phyloP scores from a whole-genome alignment of 1,140 invertebrate genomes.

The Sinonovacula constricta region DNA sequence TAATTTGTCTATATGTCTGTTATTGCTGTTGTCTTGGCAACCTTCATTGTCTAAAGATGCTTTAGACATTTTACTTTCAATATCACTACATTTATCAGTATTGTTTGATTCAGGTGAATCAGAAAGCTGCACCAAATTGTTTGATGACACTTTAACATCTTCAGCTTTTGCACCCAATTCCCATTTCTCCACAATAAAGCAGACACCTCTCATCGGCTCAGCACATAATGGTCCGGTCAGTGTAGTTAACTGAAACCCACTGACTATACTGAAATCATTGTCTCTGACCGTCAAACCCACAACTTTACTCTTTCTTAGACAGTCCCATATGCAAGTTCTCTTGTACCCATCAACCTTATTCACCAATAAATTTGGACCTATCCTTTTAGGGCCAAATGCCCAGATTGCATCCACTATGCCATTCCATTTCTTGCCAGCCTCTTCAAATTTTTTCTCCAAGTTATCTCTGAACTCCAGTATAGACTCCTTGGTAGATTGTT shows the following conservation, averaged over 20 bases:
- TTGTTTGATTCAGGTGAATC: too few species aligned
- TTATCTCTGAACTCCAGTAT: slow-evolving; percentile 83
- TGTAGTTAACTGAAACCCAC: slow-evolving; percentile 96
- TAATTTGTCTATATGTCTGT: too few species aligned
- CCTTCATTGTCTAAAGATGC: neutral
- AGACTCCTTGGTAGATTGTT: slow-evolving; percentile 74
- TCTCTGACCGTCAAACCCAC: slow-evolving; percentile 63
- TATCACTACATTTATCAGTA: neutral
- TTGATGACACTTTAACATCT: neutral
- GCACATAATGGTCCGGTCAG: slow-evolving; percentile 94
- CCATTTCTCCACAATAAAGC: slow-evolving; percentile 89
- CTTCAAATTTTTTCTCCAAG: slow-evolving; percentile 83
- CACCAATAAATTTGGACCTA: slow-evolving; percentile 92
- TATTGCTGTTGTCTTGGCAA: neutral
- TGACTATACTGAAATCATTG: slow-evolving; percentile 84
- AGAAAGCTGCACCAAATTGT: too few species aligned
- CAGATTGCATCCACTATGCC: slow-evolving; percentile 87
- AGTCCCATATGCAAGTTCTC: slow-evolving; percentile 78
- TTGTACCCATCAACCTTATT: slow-evolving; percentile 83
- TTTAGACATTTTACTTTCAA: neutral
- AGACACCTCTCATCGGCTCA: slow-evolving; percentile 97
- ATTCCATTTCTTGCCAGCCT: slow-evolving; percentile 81
- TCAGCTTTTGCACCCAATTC: slow-evolving; percentile 34
- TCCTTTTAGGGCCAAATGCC: slow-evolving; percentile 93
- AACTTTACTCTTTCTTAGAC: slow-evolving; percentile 52